Base-by-base conservation (phyloP, 2,888 invertebrate genomes). In the Theristus sp. region DNA sequence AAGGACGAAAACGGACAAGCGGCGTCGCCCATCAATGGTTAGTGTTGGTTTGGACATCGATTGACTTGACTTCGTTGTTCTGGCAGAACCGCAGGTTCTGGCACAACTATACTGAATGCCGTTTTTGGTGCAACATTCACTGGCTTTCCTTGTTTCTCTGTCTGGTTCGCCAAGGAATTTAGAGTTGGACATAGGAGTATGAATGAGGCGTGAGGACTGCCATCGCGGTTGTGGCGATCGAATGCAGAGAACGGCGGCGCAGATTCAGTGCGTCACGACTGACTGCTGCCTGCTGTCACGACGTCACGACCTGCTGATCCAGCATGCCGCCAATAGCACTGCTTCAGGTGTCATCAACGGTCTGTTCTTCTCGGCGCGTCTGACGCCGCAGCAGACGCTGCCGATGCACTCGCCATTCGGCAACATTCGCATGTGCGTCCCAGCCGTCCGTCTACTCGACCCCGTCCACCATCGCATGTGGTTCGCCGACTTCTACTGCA, bases 401-500 rank as follows among this genome's bases (percentile, higher is more conserved):
- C 73, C 72, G 1, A 63, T 60, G 17, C 57, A 25, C 6, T 71
- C 71, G 22, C 71, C 70, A 2, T 72, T 71, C 61, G 72, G 72
- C 49, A 66, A 70, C 56, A 65, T 67, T 26, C 66, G 63, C 1
- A 56, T 63, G 38, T 38, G 53, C 3, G 58, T 72, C 26, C 62
- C 65, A 17, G 63, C 65, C 25, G 22, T 1, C 31, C 57, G 22
- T 30, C 58, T 68, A 27, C 62, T 69, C 26, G 59, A 66, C 25
- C 65, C 65, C 17, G 58, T 38, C 30, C 26, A 10, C n/a, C 26
- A 49, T 26, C 28, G n/a, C 27, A 20, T 49, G 1, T 46, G 30
- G 38, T 74, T 74, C 61, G 67, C 70, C n/a, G 74, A 74, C 62
- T 74, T 73, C 65, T 74, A 74, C 65, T 74, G 74, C 64, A 71